Percentiles rank a stretch among this genome's conserved stretches.
Conservation (phyloP, 2,113 vertebrate species). For the Acrocephalus arundinaceus region DNA sequence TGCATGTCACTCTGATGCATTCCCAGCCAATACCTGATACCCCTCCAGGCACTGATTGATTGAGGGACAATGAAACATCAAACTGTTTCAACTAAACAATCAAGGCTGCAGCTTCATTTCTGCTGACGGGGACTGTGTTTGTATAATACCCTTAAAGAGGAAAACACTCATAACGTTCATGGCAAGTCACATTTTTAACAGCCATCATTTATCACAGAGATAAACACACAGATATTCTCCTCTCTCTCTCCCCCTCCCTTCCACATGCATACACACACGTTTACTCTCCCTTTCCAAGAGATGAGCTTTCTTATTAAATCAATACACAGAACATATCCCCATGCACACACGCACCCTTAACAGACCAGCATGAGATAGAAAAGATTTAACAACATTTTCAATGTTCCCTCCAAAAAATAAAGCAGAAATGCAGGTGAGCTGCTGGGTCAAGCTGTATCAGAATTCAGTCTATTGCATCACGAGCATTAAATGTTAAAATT, state of each 20-base stretch:
- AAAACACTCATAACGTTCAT: not conserved
- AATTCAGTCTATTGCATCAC: constrained; percentile 37
- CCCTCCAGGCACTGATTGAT: constrained; percentile 9
- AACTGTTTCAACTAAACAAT: constrained; percentile 38
- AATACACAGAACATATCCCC: constrained; percentile 1
- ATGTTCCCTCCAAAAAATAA: constrained; percentile 16
- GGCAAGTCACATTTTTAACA: constrained; percentile 20
- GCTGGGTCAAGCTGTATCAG: not conserved
- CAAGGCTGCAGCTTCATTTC: not conserved
- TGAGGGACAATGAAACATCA: constrained; percentile 21
- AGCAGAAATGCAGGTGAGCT: not conserved
- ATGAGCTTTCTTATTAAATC: constrained; percentile 52
- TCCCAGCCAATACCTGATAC: not conserved
- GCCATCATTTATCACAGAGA: constrained; percentile 24
- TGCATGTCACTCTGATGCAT: not conserved
- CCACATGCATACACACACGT: constrained; percentile 54
- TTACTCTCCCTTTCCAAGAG: constrained; percentile 7
- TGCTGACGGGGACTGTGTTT: not conserved
- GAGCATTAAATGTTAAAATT: constrained; percentile 80
- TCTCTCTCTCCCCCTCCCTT: not conserved
- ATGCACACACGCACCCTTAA: not conserved
- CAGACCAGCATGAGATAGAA: not conserved
- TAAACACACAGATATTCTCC: not conserved
- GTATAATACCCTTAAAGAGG: not conserved
- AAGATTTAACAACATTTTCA: not conserved